These are phyloP conservation scores for Sesia bembeciformis DNA, from an alignment of 2,888 invertebrate genomes.

Conservation along the genomic window DNA sequence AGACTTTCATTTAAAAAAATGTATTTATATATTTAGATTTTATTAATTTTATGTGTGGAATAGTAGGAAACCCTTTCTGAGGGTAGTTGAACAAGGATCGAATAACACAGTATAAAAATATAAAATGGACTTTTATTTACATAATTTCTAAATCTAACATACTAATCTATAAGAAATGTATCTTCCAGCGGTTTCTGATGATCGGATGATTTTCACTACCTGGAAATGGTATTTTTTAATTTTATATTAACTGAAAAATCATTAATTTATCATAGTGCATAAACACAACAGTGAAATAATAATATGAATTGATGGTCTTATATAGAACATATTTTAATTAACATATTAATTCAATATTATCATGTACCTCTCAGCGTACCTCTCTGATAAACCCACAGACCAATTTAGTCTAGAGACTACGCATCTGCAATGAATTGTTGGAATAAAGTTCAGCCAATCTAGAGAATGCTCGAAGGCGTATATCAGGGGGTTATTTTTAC, in stretches of 20 bases:
- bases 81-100: constrained; percentile 4
- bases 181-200: constrained; percentile 98
- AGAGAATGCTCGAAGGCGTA: too few relatives aligned
- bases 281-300: background rate
- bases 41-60: too few relatives aligned
- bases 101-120: constrained; percentile 1
- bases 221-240: constrained; percentile 28
- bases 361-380: too few relatives aligned
- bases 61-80: background rate
- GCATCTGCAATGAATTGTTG: too few relatives aligned
- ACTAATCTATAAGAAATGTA: constrained; percentile 98
- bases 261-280: background rate
- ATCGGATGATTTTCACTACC: constrained; percentile 98
- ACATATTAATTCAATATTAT: too few relatives aligned
- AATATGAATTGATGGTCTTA: background rate
- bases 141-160: constrained; percentile 60
- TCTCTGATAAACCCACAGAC: too few relatives aligned
- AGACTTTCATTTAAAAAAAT: too few relatives aligned
- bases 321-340: too few relatives aligned
- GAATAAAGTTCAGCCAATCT: too few relatives aligned
- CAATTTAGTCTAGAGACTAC: too few relatives aligned
- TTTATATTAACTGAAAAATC: background rate
- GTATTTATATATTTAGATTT: too few relatives aligned
- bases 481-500: too few relatives aligned
- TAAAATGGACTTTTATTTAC: constrained; percentile 7